Evolutionary conservation across 2,113 vertebrate species (phyloP).

Genomic region (Azemiops feae): DNA sequence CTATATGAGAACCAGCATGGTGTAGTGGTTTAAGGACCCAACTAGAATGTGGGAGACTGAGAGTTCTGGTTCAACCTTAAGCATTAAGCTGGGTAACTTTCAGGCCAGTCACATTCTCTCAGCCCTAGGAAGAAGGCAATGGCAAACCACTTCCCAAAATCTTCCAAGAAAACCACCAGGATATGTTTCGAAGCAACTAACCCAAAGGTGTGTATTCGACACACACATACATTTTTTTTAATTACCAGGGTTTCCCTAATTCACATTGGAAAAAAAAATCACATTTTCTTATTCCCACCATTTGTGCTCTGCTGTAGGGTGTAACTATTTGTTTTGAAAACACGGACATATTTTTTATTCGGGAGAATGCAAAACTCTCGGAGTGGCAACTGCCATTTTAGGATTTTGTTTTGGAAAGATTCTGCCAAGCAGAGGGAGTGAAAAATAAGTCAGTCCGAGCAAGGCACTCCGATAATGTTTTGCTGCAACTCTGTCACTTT

Average conservation of each 20-base stretch:
- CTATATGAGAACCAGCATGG: too few species aligned
- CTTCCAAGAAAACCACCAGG: too few species aligned
- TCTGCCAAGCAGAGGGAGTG: constrained; percentile 36
- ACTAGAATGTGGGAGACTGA: too few species aligned
- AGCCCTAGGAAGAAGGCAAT: too few species aligned
- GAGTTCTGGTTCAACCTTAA: too few species aligned
- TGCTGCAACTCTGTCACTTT: constrained; percentile 25
- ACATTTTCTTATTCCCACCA: neutral
- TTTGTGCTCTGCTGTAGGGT: constrained; percentile 35
- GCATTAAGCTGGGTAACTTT: too few species aligned
- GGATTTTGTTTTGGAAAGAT: constrained; percentile 45
- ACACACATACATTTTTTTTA: too few species aligned
- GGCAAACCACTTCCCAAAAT: too few species aligned
- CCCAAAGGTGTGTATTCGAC: too few species aligned
- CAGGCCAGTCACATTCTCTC: too few species aligned
- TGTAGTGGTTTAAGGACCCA: too few species aligned
- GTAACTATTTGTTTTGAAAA: constrained; percentile 22
- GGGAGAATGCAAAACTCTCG: constrained; percentile 9
- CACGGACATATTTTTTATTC: constrained; percentile 20
- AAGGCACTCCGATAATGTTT: constrained; percentile 35
- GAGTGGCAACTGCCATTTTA: constrained; percentile 30
- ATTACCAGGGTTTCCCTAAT: neutral
- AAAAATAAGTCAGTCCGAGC: constrained; percentile 23
- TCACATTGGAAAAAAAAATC: neutral
- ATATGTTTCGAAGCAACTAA: too few species aligned